phyloP scores from a whole-genome alignment of 2,888 invertebrate species.

The Epinotia bilunana region DNA sequence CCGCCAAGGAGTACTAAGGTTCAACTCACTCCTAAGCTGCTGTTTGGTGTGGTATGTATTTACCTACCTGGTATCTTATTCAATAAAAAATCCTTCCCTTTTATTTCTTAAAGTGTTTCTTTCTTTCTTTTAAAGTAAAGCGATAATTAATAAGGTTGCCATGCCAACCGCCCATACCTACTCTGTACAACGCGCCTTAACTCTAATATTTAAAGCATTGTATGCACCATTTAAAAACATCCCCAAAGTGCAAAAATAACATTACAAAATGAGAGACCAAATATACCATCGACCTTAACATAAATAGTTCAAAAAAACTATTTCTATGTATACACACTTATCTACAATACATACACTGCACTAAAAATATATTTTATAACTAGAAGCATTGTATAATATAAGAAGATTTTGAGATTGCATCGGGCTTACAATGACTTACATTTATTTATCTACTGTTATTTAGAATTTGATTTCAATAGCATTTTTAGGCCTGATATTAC shows the following conservation, averaged over 20 bases:
- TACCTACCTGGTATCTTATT: no score
- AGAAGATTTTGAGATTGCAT: conserved; percentile 25
- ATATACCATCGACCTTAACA: conserved; percentile 6
- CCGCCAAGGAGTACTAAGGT: no score
- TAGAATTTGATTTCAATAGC: conserved; percentile 10
- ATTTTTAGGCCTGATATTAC: conserved; percentile 14
- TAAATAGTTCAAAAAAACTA: conserved; percentile 41
- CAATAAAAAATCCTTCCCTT: no score
- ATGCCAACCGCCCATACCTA: conserved; percentile 10
- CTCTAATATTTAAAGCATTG: conserved; percentile 47
- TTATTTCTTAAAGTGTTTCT: not conserved
- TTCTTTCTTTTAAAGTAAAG: not conserved
- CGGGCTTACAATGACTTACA: conserved; percentile 10
- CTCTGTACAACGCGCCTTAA: conserved; percentile 6
- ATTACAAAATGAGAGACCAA: conserved; percentile 21
- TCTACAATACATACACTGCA: conserved; percentile 15
- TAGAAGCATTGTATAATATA: conserved; percentile 34
- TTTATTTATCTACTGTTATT: conserved; percentile 8
- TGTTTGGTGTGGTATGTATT: no score
- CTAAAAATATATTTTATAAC: conserved; percentile 30
- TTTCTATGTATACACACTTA: conserved; percentile 22
- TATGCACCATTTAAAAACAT: conserved; percentile 45
- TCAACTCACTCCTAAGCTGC: no score
- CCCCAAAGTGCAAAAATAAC: conserved; percentile 24
- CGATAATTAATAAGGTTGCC: not conserved